phyloP scores from a whole-genome alignment of 2,113 vertebrate genomes.

The Microtus ochrogaster region DNA sequence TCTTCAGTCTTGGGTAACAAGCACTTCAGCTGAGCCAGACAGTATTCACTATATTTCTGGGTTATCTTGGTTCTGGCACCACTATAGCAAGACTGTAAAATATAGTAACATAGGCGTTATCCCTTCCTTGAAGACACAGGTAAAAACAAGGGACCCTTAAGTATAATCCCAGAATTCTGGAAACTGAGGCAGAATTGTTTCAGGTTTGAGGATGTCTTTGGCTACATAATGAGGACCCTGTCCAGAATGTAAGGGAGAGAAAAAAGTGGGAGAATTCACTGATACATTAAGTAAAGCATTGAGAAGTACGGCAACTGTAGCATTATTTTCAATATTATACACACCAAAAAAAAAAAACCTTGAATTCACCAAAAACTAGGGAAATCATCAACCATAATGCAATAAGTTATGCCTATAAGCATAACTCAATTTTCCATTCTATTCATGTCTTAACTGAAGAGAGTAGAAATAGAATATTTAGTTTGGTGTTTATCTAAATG shows the following conservation, averaged over 20 bases:
- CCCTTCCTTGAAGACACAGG: background rate
- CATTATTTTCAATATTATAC: background rate
- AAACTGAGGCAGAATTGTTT: background rate
- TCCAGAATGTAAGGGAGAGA: background rate
- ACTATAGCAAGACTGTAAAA: background rate
- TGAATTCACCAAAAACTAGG: conserved; percentile 12
- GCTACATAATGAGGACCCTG: background rate
- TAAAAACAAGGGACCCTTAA: background rate
- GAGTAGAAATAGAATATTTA: background rate
- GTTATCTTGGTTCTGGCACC: background rate
- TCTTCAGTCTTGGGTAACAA: background rate
- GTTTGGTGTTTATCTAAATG: background rate
- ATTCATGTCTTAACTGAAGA: background rate
- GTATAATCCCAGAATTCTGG: background rate
- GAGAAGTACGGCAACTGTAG: background rate
- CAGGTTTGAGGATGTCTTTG: background rate
- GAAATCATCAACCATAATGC: background rate
- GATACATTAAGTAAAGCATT: background rate
- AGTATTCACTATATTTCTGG: background rate
- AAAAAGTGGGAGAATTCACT: background rate
- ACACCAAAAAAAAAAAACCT: background rate
- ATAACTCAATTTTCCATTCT: background rate
- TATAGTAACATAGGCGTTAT: background rate
- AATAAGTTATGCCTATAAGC: background rate
- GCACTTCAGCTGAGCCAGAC: background rate